Evolutionary conservation across 2,113 vertebrate genomes (phyloP).

Genomic region (Patagioenas fasciata): DNA sequence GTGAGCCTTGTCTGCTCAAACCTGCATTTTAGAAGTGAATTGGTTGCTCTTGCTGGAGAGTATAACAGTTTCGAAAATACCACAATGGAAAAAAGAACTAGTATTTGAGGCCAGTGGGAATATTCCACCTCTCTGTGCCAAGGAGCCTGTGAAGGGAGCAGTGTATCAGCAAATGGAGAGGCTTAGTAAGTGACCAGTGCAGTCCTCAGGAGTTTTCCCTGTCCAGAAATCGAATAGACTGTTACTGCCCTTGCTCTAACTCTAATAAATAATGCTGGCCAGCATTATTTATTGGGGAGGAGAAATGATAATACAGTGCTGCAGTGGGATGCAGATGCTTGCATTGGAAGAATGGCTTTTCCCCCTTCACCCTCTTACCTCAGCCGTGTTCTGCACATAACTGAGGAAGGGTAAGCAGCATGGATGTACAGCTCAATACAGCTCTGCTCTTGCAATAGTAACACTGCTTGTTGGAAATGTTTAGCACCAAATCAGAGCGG

Average conservation of each 20-base stretch:
- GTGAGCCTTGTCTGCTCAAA: neutral
- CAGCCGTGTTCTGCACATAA: neutral
- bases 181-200: constrained; percentile 5
- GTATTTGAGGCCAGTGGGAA: constrained; percentile 34
- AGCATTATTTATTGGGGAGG: neutral
- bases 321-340: neutral
- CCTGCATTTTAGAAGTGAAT: neutral
- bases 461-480: neutral
- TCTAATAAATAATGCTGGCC: neutral
- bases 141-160: constrained; percentile 10
- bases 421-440: neutral
- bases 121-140: constrained; percentile 27
- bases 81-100: constrained; percentile 52
- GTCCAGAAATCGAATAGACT: neutral
- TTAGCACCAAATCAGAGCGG: neutral
- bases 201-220: neutral
- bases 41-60: neutral
- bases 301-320: neutral
- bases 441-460: neutral
- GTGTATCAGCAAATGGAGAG: constrained; percentile 15
- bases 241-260: neutral
- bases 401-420: neutral
- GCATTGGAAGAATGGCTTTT: neutral
- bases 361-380: neutral
- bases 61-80: constrained; percentile 18